Evolutionary conservation across 2,113 vertebrate genomes (phyloP).

Genomic region (Hydropotes inermis): DNA sequence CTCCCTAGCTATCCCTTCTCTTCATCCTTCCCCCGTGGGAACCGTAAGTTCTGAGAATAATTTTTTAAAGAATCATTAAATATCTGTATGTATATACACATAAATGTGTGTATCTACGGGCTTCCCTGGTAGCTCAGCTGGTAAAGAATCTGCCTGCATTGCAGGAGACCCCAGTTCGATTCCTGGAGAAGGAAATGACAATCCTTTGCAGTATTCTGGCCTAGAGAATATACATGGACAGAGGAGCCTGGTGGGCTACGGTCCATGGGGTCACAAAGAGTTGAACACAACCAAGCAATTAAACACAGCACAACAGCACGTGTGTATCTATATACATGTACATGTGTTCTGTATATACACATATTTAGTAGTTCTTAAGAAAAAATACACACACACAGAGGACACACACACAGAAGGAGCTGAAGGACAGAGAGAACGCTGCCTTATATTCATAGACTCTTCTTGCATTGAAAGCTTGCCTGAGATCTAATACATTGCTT

Average conservation of each 20-base stretch:
- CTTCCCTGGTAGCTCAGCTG: neutral
- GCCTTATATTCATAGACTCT: neutral
- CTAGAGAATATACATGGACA: neutral
- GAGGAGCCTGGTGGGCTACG: neutral
- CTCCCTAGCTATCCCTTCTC: neutral
- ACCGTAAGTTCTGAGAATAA: neutral
- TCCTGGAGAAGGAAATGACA: neutral
- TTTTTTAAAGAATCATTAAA: neutral
- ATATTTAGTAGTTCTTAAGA: neutral
- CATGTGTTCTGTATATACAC: too few species aligned
- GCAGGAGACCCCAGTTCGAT: neutral
- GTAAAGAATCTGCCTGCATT: neutral
- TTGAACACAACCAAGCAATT: neutral
- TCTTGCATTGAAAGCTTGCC: accelerated
- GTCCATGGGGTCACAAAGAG: neutral
- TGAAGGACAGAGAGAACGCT: neutral
- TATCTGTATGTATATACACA: neutral
- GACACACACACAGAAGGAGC: neutral
- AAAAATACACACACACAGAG: neutral
- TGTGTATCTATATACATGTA: neutral
- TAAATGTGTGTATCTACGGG: neutral
- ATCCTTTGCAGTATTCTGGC: neutral
- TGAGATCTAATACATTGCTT: neutral
- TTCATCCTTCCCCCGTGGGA: neutral
- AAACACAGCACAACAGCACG: neutral